Evolutionary conservation across 2,888 invertebrate species (phyloP), one percentile per base, ranked within the genome.

Genomic region (Dolomedes plantarius): DNA sequence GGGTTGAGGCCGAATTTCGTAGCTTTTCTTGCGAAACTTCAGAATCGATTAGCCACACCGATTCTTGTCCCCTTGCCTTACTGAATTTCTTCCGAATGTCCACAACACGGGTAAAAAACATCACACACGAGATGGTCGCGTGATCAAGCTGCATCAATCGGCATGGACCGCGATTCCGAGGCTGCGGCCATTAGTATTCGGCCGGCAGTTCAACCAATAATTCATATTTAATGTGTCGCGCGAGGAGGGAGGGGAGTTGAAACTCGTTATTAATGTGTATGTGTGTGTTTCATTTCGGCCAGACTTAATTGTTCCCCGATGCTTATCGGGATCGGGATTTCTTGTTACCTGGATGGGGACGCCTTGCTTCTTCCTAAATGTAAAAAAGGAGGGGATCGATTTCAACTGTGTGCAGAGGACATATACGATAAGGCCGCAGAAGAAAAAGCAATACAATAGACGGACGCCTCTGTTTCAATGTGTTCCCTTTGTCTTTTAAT

Each of bases 161-260:
- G 23, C 23, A 56, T 19, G 56, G 19, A 23, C 9, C 23, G 23
- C 2, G 23, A 23, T 19, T 23, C 23, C 5, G 19, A 19, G 5
- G 1, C 3, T 23, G 2, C 46, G 9, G 2, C 16, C 3, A 56
- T 56, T 56, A 56, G 56, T 56, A 56, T 56, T 56, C 56, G 1
- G 1, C 56, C 16, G 56, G 23, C 23, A 23, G 16, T 19, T 0
- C 41, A 3, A 19, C 68, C 29, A 29, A 62, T 81, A 81, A 81
- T 75, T 81, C 81, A 74, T 75, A 81, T 81, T 81, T 81, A 69
- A 74, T 81, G 81, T 75, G 62, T 56, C 39, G 13, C 23, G 27
- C 69, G 9, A 50, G 56, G 39, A 41, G 23, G 23, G 73, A 46
- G 62, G 74, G 74, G 41, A 39, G 67, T n/a, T n/a, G 46, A 81